Evolutionary conservation across 2,113 vertebrate genomes (phyloP).

Genomic region (Anolis sagrei): DNA sequence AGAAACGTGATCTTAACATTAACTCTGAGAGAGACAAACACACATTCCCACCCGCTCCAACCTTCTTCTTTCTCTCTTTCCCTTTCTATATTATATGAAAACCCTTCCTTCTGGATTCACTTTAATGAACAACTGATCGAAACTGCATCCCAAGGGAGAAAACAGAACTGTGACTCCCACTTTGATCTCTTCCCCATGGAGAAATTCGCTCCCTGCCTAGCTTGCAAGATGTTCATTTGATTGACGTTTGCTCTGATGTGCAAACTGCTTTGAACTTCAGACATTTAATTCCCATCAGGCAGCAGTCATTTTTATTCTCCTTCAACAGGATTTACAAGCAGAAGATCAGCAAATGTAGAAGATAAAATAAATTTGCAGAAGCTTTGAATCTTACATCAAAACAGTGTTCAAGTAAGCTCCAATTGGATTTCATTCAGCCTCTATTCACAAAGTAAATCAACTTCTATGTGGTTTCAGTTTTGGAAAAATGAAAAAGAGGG

Average conservation of each 20-base stretch:
- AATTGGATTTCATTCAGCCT: conserved; percentile 76
- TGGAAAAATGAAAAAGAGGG: conserved; percentile 30
- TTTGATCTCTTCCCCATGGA: conserved; percentile 86
- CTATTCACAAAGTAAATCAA: conserved; percentile 84
- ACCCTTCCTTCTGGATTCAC: conserved; percentile 75
- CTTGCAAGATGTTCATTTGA: conserved; percentile 82
- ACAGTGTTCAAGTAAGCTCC: conserved; percentile 76
- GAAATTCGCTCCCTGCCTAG: conserved; percentile 73
- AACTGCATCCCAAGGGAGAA: conserved; percentile 81
- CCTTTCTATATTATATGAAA: conserved; percentile 15
- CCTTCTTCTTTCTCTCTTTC: conserved; percentile 31
- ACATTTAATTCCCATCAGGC: conserved; percentile 91
- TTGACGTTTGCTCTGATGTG: conserved; percentile 93
- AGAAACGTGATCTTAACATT: conserved; percentile 61
- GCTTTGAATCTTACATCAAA: conserved; percentile 94
- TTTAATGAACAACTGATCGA: conserved; percentile 85
- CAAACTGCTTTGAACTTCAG: conserved; percentile 92
- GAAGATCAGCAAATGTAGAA: conserved; percentile 84
- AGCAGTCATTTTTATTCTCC: conserved; percentile 91
- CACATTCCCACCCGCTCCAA: neutral
- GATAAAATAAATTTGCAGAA: conserved; percentile 92
- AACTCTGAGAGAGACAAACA: conserved; percentile 58
- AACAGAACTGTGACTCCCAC: conserved; percentile 81
- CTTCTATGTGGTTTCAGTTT: conserved; percentile 62
- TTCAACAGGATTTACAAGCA: conserved; percentile 91